Percentiles rank a stretch among this genome's conserved stretches.
These are phyloP conservation scores for Drosophila niveifrons DNA, from an alignment of 2,888 invertebrate genomes.

Conservation along the genomic window DNA sequence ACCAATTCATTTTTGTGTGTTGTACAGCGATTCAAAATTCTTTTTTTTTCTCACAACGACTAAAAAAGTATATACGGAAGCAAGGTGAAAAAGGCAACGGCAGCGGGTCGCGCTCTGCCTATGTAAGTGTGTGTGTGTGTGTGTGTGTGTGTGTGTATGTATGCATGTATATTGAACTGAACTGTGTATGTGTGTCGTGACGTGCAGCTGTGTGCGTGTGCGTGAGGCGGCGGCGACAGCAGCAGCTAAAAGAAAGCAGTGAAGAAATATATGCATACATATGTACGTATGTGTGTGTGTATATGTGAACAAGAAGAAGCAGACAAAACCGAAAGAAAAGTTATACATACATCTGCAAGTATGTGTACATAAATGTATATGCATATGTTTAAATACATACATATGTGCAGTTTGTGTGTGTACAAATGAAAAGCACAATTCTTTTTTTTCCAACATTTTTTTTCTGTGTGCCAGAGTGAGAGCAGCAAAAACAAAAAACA, in stretches of 20 bases:
- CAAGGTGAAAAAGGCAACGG: conserved; percentile 69
- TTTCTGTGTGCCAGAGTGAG: conserved; percentile 39
- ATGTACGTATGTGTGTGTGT: neutral
- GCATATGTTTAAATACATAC: conserved; percentile 10
- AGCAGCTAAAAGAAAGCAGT: conserved; percentile 72
- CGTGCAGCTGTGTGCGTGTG: conserved; percentile 56
- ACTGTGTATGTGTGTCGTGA: conserved; percentile 39
- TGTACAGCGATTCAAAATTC: conserved; percentile 48
- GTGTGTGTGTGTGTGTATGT: conserved; percentile 32
- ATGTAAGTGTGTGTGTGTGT: conserved; percentile 25
- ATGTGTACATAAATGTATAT: conserved; percentile 15
- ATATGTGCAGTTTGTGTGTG: conserved; percentile 20
- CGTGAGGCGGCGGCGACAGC: conserved; percentile 60
- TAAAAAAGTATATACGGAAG: conserved; percentile 76
- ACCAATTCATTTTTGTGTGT: conserved; percentile 39
- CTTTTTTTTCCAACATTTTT: conserved; percentile 29
- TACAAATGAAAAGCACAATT: conserved; percentile 44
- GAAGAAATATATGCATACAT: conserved; percentile 59
- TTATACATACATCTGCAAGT: conserved; percentile 34
- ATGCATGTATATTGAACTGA: conserved; percentile 27
- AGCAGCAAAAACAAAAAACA: conserved; percentile 40
- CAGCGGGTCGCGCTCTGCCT: conserved; percentile 60
- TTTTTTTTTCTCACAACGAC: conserved; percentile 46
- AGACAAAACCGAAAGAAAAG: conserved; percentile 61
- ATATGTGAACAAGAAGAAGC: conserved; percentile 60